A percentile compares a stretch with the other conserved stretches of the same genome.
Evolutionary conservation across 2,797 vertebrate genomes (phyloP).

Genomic region (Poecilia wingei): DNA sequence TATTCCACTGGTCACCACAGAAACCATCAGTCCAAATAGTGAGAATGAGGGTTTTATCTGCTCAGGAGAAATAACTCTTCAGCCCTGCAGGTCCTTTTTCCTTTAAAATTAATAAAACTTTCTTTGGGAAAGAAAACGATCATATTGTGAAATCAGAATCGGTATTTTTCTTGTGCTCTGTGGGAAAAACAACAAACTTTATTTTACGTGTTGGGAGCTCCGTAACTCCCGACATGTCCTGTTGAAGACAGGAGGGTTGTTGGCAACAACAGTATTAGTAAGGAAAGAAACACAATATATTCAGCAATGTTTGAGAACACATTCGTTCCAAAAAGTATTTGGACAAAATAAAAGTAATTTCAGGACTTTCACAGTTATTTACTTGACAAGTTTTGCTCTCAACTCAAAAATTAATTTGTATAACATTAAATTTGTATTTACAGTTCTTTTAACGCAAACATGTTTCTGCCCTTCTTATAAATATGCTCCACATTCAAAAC

Average conservation of each 20-base stretch:
- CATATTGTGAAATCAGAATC: not conserved
- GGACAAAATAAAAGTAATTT: not conserved
- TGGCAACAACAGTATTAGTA: not conserved
- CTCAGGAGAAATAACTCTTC: not conserved
- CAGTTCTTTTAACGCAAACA: not conserved
- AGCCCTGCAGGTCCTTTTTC: not conserved
- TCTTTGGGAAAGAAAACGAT: not conserved
- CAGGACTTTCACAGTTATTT: not conserved
- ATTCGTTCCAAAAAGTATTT: not conserved
- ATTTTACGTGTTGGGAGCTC: not conserved
- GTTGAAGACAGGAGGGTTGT: not conserved
- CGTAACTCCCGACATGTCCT: not conserved
- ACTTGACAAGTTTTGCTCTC: not conserved
- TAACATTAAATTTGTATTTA: not conserved
- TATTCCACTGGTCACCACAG: not conserved
- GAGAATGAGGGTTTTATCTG: not conserved
- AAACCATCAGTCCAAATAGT: not conserved
- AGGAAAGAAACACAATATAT: not conserved
- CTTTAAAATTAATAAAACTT: not conserved
- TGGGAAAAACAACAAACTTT: not conserved
- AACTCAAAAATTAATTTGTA: not conserved
- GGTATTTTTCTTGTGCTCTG: not conserved
- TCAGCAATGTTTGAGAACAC: not conserved
- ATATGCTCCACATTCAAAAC: not conserved
- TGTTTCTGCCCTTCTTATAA: not conserved